These are phyloP conservation scores for Drosophila bipectinata DNA, from an alignment of 1,140 invertebrate genomes.

Conservation along the genomic window DNA sequence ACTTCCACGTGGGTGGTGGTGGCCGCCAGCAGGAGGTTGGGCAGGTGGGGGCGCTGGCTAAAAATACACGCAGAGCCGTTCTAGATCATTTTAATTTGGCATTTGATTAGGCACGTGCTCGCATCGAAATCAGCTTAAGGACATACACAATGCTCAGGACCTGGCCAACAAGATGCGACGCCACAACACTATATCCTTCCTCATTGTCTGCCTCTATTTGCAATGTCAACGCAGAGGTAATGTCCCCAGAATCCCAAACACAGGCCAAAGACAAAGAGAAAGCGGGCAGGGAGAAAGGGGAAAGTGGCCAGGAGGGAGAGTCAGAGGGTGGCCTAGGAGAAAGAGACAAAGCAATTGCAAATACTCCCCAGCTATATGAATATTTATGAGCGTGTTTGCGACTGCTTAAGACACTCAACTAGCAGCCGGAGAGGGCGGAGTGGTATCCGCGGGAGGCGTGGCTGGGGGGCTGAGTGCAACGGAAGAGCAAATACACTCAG, in stretches of 20 bases:
- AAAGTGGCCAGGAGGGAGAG: not conserved
- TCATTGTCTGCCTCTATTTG: conserved; percentile 57
- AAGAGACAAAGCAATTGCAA: conserved; percentile 68
- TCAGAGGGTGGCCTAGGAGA: not conserved
- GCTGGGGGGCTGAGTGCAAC: conserved; percentile 19
- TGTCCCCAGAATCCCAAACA: conserved; percentile 6
- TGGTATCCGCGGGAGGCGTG: not conserved
- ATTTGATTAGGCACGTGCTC: conserved; percentile 74
- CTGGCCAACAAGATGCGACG: conserved; percentile 8
- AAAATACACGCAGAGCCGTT: conserved; percentile 54
- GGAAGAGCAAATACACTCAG: conserved; percentile 26
- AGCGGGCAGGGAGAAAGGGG: not conserved
- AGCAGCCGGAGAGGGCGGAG: conserved; percentile 1
- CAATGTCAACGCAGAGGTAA: conserved; percentile 58
- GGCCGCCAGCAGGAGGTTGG: conserved; percentile 23
- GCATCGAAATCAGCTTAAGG: conserved; percentile 32
- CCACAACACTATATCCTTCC: conserved; percentile 32
- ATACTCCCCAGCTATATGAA: conserved; percentile 69
- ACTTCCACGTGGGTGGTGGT: conserved; percentile 40
- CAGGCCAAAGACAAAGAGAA: conserved; percentile 19
- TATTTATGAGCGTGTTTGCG: conserved; percentile 71
- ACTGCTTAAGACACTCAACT: conserved; percentile 73
- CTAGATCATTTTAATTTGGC: conserved; percentile 75
- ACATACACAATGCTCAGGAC: conserved; percentile 2
- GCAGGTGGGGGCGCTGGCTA: conserved; percentile 35